Base-by-base conservation (phyloP, 1,140 invertebrate species). In the Drosophila ambigua region DNA sequence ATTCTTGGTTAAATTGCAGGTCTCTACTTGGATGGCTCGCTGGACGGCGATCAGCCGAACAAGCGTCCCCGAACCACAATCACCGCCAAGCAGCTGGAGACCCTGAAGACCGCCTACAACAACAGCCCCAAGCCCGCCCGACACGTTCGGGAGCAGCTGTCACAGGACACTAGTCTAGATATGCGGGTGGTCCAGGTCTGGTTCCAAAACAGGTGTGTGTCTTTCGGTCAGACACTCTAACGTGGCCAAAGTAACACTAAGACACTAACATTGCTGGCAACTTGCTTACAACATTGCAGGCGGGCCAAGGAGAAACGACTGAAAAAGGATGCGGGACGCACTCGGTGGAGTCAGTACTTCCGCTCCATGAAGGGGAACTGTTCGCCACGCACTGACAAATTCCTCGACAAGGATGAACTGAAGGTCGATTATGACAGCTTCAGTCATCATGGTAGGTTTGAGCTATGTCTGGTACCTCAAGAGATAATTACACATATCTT, bases 161-260 rank as follows among this genome's bases (percentile, higher is more conserved):
- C 97, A 50, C 97, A 98, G 85, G 98, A 99, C 92, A 99, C 98
- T 0, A 98, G 98, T 2, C 94, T 99, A 45, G 98, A 99, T 92
- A 99, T 99, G 98, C 94, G 99, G 64, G 99, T 99, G 20, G 98
- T 99, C 54, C 98, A 99, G 95, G 98, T 99, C 41, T 99, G 98
- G 98, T 99, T 99, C 92, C 97, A 98, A 93, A 98, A 98, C 92
- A 81, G 82, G 82, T 85, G 35, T 24, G 65, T 96, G 96, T 95
- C 96, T 92, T 92, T 94, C 92, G 6, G 1, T n/a, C 13, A 11
- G 2, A 6, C 2, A 11, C 7, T 9, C 7, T 20, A 7, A 39
- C 13, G 11, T 39, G 35, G 35, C 23, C 2, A 24, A 24, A 24
- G 23, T 9, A 5, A 5, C 6, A n/a, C n/a, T n/a, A n/a, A n/a